Base-by-base conservation (phyloP, 2,113 vertebrate species). In the Pampusana beccarii region DNA sequence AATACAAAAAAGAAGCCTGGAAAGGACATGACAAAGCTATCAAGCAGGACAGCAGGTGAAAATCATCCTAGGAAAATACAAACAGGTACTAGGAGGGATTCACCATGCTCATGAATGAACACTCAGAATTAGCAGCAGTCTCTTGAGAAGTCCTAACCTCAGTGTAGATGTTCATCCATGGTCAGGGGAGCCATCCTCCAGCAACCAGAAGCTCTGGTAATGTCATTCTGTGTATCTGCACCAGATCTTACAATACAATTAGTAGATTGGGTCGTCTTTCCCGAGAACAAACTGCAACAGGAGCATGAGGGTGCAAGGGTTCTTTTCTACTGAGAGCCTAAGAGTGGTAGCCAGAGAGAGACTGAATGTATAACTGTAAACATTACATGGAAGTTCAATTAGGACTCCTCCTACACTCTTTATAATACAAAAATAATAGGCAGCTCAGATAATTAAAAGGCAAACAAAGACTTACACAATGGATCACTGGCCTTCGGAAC, bases 381-480 rank as follows among this genome's bases (percentile, higher is more conserved):
- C 15, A 31, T 83, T 67, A 67, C 33, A 79, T n/a, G 75, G 84
- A 70, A 57, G 31, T 80, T 78, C 36, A 84, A 4, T 67, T 86
- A 75, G 31, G 53, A 69, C 19, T 93, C 19, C 36, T 83, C 38
- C 29, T 78, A n/a, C 11, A 10, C 10, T 81, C 50, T 65, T 82
- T 28, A 42, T 64, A 91, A 77, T 31, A 53, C 40, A 84, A 81
- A 90, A 88, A 40, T 61, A 92, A 71, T 29, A 80, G 57, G 38
- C 60, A 92, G 23, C 31, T 88, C 57, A 69, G 70, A 61, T 91
- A 86, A 92, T 86, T 78, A 67, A 93, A 92, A 64, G 42, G 65
- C 21, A 40, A 80, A 74, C 18, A 50, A 94, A 81, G 64, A 13
- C 34, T 64, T 73, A 46, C 6, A 74, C 64, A 66, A 21, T 29